Conservation (phyloP, 1,140 invertebrate species). For the Colletes gigas region DNA sequence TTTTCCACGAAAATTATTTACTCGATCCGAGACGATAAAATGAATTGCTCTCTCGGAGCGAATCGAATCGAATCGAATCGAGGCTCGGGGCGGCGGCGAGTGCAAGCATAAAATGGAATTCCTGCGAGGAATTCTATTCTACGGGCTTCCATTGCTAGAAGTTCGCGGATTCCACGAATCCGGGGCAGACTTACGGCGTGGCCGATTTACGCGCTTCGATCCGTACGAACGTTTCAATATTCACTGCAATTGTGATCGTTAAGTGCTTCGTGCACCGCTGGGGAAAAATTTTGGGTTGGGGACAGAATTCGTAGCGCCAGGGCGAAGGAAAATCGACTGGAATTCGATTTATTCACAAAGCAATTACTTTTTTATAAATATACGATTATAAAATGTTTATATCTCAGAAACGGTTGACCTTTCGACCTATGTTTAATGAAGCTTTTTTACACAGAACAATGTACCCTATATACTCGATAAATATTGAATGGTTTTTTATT, state of each 20-base stretch:
- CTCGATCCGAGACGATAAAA: slow-evolving; percentile 1
- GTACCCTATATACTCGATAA: too few relatives aligned
- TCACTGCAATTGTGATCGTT: slow-evolving; percentile 11
- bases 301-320: not conserved
- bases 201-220: slow-evolving; percentile 26
- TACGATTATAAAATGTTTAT: too few relatives aligned
- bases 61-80: slow-evolving; percentile 29
- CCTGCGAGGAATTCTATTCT: slow-evolving; percentile 42
- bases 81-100: slow-evolving; percentile 10
- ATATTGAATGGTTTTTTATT: too few relatives aligned
- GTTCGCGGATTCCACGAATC: slow-evolving; percentile 7
- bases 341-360: not conserved
- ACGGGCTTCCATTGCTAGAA: not conserved
- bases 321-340: not conserved
- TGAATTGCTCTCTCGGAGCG: slow-evolving; percentile 30
- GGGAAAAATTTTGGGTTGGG: not conserved
- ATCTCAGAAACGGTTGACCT: too few relatives aligned
- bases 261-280: not conserved
- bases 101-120: slow-evolving; percentile 42
- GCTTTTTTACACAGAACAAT: too few relatives aligned
- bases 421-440: too few relatives aligned
- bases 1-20: slow-evolving; percentile 45
- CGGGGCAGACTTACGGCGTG: not conserved
- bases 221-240: slow-evolving; percentile 16
- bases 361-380: not conserved